These are phyloP conservation scores for Philopotamus ludificatus DNA, from an alignment of 1,140 invertebrate species.

Conservation along the genomic window DNA sequence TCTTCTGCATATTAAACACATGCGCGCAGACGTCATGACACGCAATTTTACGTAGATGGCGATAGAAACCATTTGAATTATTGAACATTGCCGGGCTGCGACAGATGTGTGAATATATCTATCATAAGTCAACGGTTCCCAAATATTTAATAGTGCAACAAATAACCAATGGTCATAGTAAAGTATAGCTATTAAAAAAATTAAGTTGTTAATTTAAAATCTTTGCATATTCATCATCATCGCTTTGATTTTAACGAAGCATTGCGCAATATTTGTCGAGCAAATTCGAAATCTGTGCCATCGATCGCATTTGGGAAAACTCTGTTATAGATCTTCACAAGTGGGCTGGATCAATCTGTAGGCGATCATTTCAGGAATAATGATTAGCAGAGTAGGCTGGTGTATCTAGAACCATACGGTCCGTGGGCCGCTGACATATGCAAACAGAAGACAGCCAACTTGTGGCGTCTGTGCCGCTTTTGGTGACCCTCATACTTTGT, in stretches of 20 bases:
- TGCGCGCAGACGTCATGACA: slow-evolving; percentile 23
- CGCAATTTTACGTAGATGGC: slow-evolving; percentile 20
- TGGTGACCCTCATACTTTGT: neutral
- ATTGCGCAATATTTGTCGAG: no score
- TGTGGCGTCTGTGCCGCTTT: neutral
- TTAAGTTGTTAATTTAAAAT: no score
- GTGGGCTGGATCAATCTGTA: slow-evolving; percentile 11
- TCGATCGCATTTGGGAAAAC: neutral
- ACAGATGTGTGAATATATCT: slow-evolving; percentile 18
- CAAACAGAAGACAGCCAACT: slow-evolving; percentile 5
- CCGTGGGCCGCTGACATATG: slow-evolving; percentile 16
- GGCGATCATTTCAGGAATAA: slow-evolving; percentile 19
- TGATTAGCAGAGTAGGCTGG: slow-evolving; percentile 16
- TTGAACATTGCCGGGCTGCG: slow-evolving; percentile 16
- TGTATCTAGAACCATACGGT: slow-evolving; percentile 2
- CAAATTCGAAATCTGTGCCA: no score
- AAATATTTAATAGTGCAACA: no score
- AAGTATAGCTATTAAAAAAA: no score
- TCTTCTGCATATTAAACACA: no score
- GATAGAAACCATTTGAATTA: slow-evolving; percentile 21
- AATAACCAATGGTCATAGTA: no score
- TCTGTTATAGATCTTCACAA: neutral
- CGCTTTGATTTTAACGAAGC: no score
- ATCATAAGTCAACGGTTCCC: neutral
- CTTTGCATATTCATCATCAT: no score